phyloP scores from a whole-genome alignment of 2,888 invertebrate species.

The Gymnoscelis rufifasciata region DNA sequence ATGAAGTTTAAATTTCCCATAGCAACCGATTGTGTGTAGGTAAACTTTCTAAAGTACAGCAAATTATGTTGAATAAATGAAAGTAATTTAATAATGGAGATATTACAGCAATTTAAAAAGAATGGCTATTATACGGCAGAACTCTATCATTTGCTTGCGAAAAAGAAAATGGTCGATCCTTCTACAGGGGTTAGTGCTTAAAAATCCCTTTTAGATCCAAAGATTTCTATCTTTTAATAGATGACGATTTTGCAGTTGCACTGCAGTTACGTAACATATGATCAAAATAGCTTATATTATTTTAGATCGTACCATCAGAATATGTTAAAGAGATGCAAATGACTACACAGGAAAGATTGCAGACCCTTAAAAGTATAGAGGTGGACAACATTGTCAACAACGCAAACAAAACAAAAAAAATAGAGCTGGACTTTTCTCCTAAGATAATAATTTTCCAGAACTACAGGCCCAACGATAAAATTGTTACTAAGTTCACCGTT shows the following conservation, averaged over 20 bases:
- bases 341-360: conserved; percentile 52
- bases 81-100: conserved; percentile 51
- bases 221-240: too few relatives aligned
- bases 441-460: conserved; percentile 80
- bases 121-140: conserved; percentile 69
- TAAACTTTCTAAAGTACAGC: too few relatives aligned
- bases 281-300: too few relatives aligned
- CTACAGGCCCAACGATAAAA: conserved; percentile 71
- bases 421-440: conserved; percentile 64
- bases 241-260: too few relatives aligned
- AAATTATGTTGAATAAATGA: conserved; percentile 32
- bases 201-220: too few relatives aligned
- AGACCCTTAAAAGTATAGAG: conserved; percentile 48
- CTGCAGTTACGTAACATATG: too few relatives aligned
- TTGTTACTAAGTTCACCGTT: conserved; percentile 72
- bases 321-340: conserved; percentile 63
- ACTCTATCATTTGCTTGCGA: conserved; percentile 59
- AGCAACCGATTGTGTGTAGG: conserved; percentile 28
- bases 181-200: conserved; percentile 52
- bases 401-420: conserved; percentile 38
- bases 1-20: conserved; percentile 8
- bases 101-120: conserved; percentile 61
- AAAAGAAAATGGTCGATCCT: conserved; percentile 48
- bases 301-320: conserved; percentile 62
- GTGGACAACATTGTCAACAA: conserved; percentile 50